Percentiles rank a stretch among this genome's conserved stretches.
These are phyloP conservation scores for Dryobotodes eremita DNA, from an alignment of 2,888 invertebrate genomes.

Conservation along the genomic window DNA sequence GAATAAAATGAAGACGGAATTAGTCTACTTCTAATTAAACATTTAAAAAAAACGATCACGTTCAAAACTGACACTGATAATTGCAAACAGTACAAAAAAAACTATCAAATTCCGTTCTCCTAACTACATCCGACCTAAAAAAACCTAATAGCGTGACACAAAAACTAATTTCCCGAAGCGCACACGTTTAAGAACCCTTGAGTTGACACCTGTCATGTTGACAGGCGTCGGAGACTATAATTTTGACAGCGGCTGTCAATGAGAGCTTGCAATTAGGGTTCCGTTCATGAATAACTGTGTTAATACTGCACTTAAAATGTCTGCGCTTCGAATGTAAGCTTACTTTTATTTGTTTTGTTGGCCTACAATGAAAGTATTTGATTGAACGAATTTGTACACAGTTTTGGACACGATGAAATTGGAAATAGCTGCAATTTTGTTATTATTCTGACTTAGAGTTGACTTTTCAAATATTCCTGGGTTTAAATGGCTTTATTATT, in stretches of 20 bases:
- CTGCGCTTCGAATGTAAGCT: conserved; percentile 30
- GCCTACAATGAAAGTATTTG: conserved; percentile 24
- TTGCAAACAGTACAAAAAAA: background rate
- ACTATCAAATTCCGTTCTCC: background rate
- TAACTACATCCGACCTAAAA: conserved; percentile 9
- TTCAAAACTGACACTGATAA: background rate
- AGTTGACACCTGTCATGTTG: conserved; percentile 82
- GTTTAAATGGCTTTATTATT: background rate
- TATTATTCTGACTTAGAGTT: background rate
- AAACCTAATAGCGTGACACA: conserved; percentile 17
- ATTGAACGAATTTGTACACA: background rate
- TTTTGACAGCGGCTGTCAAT: conserved; percentile 79
- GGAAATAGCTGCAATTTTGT: background rate
- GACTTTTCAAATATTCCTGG: background rate
- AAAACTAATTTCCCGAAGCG: conserved; percentile 46
- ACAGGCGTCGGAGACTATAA: conserved; percentile 71
- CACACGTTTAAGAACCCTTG: conserved; percentile 64
- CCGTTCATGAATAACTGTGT: conserved; percentile 64
- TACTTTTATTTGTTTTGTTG: conserved; percentile 51
- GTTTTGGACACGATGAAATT: background rate
- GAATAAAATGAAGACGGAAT: background rate
- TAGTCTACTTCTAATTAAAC: background rate
- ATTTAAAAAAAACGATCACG: background rate
- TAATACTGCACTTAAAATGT: conserved; percentile 61
- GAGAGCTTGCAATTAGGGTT: conserved; percentile 69